Evolutionary conservation across 2,888 invertebrate genomes (phyloP).

Genomic region (Archips xylosteana): DNA sequence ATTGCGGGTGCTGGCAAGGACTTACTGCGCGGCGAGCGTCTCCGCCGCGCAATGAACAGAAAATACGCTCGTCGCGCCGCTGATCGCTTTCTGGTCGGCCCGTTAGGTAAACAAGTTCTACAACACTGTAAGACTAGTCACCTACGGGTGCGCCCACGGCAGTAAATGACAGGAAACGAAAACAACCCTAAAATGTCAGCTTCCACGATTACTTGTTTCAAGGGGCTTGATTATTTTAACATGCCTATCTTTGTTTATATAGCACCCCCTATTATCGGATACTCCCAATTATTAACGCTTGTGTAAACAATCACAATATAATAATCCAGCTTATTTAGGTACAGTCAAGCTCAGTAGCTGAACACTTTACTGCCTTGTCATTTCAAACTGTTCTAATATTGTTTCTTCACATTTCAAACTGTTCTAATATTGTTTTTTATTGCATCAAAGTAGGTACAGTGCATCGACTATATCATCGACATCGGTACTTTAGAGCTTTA

Average conservation of each 20-base stretch:
- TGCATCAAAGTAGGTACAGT: no score
- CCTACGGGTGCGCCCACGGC: constrained; percentile 12
- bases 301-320: neutral
- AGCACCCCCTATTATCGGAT: neutral
- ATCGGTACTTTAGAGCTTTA: no score
- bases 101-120: neutral
- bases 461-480: no score
- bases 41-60: no score
- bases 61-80: no score
- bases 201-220: neutral
- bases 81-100: no score
- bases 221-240: constrained; percentile 8
- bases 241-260: neutral
- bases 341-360: neutral
- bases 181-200: constrained; percentile 13
- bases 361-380: no score
- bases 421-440: no score
- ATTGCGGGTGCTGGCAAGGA: no score
- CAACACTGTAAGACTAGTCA: neutral
- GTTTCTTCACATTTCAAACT: no score
- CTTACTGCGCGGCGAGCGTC: no score
- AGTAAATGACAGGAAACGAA: neutral
- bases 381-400: no score
- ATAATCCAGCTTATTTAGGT: neutral
- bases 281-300: constrained; percentile 1